Conservation (phyloP, 2,113 vertebrate genomes). For the Bos javanicus region DNA sequence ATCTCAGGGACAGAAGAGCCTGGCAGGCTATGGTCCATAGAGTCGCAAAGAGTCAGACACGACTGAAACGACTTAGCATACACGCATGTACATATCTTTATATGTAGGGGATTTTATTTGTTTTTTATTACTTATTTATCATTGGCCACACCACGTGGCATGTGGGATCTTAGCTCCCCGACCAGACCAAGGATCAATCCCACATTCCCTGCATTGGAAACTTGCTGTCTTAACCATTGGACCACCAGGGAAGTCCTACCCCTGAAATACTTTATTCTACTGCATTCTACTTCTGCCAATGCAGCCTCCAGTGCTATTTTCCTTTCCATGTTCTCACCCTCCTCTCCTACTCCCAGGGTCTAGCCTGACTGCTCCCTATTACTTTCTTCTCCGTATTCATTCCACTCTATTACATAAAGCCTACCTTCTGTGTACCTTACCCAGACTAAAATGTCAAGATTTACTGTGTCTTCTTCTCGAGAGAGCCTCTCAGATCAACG, state of each 20-base stretch:
- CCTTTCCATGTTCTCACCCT: not conserved
- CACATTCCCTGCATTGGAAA: not conserved
- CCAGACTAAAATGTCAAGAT: not conserved
- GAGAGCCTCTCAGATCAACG: not conserved
- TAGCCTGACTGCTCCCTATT: not conserved
- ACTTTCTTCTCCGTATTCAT: not conserved
- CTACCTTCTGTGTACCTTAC: not conserved
- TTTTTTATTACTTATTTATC: not conserved
- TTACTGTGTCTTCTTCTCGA: not conserved
- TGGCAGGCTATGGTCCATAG: not conserved
- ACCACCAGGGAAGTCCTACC: not conserved
- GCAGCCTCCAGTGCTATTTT: not conserved
- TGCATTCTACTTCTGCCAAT: not conserved
- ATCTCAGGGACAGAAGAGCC: not conserved
- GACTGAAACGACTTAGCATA: not conserved
- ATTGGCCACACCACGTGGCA: not conserved
- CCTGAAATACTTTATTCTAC: not conserved
- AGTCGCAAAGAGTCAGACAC: rapidly evolving
- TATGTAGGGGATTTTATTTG: not conserved
- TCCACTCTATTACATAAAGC: not conserved
- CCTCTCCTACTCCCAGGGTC: not conserved
- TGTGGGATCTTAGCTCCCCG: not conserved
- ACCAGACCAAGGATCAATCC: not conserved
- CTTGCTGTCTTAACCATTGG: not conserved
- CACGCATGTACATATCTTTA: not conserved